Base-by-base conservation (phyloP, 2,113 vertebrate genomes). In the Pagrus major region DNA sequence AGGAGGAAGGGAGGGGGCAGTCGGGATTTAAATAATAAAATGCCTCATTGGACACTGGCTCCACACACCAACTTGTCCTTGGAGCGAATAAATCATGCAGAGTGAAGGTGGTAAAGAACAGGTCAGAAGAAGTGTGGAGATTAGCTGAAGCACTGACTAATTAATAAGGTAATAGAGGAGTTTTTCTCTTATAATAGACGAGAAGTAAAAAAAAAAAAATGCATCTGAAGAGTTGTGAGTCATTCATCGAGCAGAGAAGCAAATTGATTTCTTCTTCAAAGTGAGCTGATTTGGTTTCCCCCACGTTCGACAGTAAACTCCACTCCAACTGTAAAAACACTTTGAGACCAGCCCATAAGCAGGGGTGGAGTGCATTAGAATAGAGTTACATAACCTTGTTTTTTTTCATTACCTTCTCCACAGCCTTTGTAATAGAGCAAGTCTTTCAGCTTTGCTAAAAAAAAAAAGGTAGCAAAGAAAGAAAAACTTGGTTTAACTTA, bases 291-390 rank as follows among this genome's bases (percentile, higher is more conserved):
- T 71, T 35, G n/a, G 49, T 76, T 51, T 71, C 33, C 12, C 9
- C 44, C 21, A n/a, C 63, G 64, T 78, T 75, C 35, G 27, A 76
- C 58, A 68, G 59, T 78, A 60, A 81, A 86, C 76, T 69, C 21
- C 23, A 46, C 71, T 42, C 60, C 67, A 71, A 88, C 85, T 88
- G 82, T 88, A 71, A 85, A 86, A 89, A 85, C 66, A 86, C 41
- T 86, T 23, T 31, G 42, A 64, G 78, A 85, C 73, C 71, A 72
- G 78, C 78, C 82, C 78, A 75, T 81, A 60, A 64, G 80, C 75
- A 84, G 89, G n/a, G 93, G 93, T 84, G 93, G 93, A 84, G 92
- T 84, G 31, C 86, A 70, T 84, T 69, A 86, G 85, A 92, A 87
- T 82, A 76, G 63, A 73, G 89, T 93, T 92, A 87, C 89, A 92